Base-by-base conservation (phyloP, 2,888 invertebrate genomes). In the Eupeodes luniger region DNA sequence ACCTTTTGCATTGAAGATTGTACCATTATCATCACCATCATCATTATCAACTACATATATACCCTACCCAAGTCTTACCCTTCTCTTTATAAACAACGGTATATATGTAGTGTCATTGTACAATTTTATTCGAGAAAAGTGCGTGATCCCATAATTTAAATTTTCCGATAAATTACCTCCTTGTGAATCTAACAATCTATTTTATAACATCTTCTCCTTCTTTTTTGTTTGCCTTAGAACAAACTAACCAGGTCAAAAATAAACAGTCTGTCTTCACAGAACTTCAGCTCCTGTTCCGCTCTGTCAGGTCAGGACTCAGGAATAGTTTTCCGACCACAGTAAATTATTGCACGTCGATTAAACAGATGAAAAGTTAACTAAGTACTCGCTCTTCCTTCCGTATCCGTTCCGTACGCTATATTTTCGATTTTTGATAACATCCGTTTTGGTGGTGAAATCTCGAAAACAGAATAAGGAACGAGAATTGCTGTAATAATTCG, bases 121-220 rank as follows among this genome's bases (percentile, higher is more conserved):
- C 53, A 40, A 12, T 34, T n/a, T 40, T 72, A 27, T 57, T 40
- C n/a, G 19, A n/a, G 44, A 19, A 53, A 83, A 70, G 79, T 84
- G 87, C 80, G 84, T 87, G 87, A 74, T 77, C 72, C 77, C 59
- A 81, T 85, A 84, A 88, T 88, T 88, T 75, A 49, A 81, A 77
- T 88, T 88, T 85, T 85, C 77, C 85, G 62, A 85, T 81, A 81
- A 88, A 88, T 88, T 88, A 88, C 88, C 81, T 81, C 74, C 36
- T 75, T 79, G 75, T 36, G 57, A 47, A 66, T 78, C 49, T 36
- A 44, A 34, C 64, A 34, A 36, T 80, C 19, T 12, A 44, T n/a
- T 66, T 16, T 14, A 40, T 2, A 19, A 16, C 49, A 12, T 10
- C 14, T 27, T 27, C 10, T 12, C 11, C 19, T 64, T 14, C 19